phyloP scores from a whole-genome alignment of 2,113 vertebrate genomes.

The Mionectes macconnelli region DNA sequence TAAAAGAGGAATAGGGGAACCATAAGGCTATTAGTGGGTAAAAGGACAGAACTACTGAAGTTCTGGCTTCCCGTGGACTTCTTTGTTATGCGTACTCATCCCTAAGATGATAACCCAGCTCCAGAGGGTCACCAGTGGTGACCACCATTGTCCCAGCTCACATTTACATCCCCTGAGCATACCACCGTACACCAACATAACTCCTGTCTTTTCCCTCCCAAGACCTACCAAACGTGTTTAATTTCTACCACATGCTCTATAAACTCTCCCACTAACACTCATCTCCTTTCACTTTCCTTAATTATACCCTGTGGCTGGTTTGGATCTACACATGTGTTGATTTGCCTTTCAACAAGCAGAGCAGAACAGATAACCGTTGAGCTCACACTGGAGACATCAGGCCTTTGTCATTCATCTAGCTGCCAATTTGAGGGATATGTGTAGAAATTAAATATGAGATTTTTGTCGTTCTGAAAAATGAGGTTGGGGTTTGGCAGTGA shows the following conservation, averaged over 20 bases:
- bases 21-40: not conserved
- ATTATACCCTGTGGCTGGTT: conserved; percentile 9
- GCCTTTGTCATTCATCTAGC: not conserved
- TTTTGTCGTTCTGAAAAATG: not conserved
- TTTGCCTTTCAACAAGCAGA: conserved; percentile 30
- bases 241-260: conserved; percentile 8
- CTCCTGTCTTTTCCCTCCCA: not conserved
- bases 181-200: not conserved
- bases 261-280: conserved; percentile 25
- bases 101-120: not conserved
- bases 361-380: not conserved
- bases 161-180: not conserved
- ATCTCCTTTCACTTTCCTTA: conserved; percentile 58
- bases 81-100: not conserved
- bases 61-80: not conserved
- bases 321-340: not conserved
- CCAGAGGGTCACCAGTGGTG: not conserved
- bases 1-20: not conserved
- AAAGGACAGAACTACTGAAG: not conserved
- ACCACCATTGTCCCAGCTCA: not conserved
- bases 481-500: not conserved
- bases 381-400: not conserved
- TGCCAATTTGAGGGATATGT: not conserved
- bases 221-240: not conserved
- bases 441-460: not conserved